These are phyloP conservation scores for Charina bottae DNA, from an alignment of 2,113 vertebrate genomes.

Conservation along the genomic window DNA sequence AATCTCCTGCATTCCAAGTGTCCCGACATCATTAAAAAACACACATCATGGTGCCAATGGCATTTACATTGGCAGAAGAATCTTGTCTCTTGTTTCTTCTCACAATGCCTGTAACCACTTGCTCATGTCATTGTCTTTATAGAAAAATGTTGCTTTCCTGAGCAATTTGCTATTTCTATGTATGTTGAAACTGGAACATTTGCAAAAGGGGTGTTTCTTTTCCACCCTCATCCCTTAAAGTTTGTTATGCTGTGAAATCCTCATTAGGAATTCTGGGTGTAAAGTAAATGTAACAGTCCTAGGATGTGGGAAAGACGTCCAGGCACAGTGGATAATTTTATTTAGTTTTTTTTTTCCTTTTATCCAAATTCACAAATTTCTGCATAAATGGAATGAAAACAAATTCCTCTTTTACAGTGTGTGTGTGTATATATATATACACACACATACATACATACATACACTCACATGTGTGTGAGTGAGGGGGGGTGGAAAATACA, in stretches of 20 bases:
- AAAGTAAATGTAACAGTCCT: not conserved
- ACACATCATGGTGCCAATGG: constrained; percentile 24
- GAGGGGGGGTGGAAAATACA: not conserved
- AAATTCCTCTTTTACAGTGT: not conserved
- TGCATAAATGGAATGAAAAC: not conserved
- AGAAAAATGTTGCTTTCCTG: constrained; percentile 40
- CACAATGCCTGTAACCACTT: constrained; percentile 44
- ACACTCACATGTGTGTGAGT: too few relatives aligned
- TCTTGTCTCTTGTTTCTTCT: constrained; percentile 57
- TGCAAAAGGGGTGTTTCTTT: constrained; percentile 52
- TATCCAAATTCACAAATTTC: not conserved
- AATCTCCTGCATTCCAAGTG: constrained; percentile 63
- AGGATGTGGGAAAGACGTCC: not conserved
- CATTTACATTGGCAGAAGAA: constrained; percentile 60
- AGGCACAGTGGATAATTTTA: not conserved
- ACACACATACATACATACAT: too few relatives aligned
- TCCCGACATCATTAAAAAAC: constrained; percentile 66
- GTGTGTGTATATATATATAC: too few relatives aligned
- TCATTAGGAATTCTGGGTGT: not conserved
- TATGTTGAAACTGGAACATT: constrained; percentile 60
- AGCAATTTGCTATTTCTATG: constrained; percentile 60
- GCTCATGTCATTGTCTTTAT: constrained; percentile 57
- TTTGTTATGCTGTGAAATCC: not conserved
- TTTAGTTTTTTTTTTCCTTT: not conserved
- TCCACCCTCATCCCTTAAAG: constrained; percentile 22